phyloP scores from a whole-genome alignment of 2,113 vertebrate species.

The Megalops atlanticus region DNA sequence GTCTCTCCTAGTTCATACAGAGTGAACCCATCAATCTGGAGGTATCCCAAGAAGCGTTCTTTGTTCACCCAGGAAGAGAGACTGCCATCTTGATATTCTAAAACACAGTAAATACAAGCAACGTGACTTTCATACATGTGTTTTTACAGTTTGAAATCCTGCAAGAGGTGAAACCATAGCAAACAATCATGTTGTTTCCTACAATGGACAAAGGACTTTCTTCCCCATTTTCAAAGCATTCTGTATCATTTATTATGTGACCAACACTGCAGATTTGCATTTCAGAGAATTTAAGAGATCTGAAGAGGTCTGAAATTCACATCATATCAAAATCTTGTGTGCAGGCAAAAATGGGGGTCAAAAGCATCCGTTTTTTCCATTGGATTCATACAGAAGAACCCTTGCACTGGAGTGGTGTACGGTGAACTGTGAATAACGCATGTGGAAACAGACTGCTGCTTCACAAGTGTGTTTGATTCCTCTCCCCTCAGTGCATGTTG shows the following conservation, averaged over 20 bases:
- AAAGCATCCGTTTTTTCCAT: not conserved
- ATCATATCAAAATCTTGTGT: not conserved
- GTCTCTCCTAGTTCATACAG: slow-evolving; percentile 96
- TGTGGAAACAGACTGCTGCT: not conserved
- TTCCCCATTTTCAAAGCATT: too few species aligned
- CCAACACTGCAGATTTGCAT: too few species aligned
- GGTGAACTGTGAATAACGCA: not conserved
- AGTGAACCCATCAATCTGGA: slow-evolving; percentile 89
- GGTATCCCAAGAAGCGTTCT: slow-evolving; percentile 92
- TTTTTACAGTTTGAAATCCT: not conserved
- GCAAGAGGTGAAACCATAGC: not conserved
- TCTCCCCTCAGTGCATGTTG: not conserved
- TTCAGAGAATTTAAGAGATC: too few species aligned
- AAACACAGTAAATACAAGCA: slow-evolving; percentile 7
- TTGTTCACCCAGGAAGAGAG: slow-evolving; percentile 90
- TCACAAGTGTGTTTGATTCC: not conserved
- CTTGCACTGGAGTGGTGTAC: not conserved
- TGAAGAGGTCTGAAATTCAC: not conserved
- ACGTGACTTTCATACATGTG: not conserved
- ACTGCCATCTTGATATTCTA: slow-evolving; percentile 93
- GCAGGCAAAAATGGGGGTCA: not conserved
- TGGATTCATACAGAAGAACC: not conserved
- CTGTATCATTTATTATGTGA: too few species aligned
- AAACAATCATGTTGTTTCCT: not conserved
- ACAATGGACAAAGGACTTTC: too few species aligned